phyloP scores from a whole-genome alignment of 2,888 invertebrate species.

The Noctuana brunneofusca region DNA sequence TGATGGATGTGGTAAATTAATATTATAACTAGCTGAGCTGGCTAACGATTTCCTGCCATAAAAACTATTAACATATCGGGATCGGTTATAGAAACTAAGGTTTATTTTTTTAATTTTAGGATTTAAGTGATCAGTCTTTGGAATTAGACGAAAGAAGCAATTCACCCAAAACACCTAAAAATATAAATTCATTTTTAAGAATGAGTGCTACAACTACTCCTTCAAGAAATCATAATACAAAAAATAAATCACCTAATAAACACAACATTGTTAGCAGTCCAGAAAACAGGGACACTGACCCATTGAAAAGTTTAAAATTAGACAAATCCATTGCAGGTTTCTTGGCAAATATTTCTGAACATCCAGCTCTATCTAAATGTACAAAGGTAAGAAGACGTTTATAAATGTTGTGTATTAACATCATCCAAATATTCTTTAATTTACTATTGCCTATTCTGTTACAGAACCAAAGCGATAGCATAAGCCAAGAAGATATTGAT shows the following conservation, averaged over 20 bases:
- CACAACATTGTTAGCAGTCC: slow-evolving; percentile 39
- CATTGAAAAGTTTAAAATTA: slow-evolving; percentile 42
- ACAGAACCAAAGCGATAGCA: slow-evolving; percentile 13
- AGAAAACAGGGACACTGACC: slow-evolving; percentile 43
- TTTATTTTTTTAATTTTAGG: too few relatives aligned
- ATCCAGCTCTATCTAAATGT: slow-evolving; percentile 28
- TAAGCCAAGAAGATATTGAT: slow-evolving; percentile 48
- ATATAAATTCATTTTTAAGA: slow-evolving; percentile 37
- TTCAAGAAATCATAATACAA: slow-evolving; percentile 29
- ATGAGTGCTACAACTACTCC: slow-evolving; percentile 44
- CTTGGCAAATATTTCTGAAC: slow-evolving; percentile 39
- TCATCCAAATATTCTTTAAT: not conserved
- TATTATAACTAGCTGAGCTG: too few relatives aligned
- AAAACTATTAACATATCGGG: too few relatives aligned
- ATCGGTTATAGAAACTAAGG: too few relatives aligned
- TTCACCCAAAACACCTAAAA: slow-evolving; percentile 32
- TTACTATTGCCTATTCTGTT: not conserved
- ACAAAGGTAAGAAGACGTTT: slow-evolving; percentile 5
- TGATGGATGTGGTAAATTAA: slow-evolving; percentile 45
- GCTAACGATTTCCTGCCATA: too few relatives aligned
- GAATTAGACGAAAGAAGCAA: slow-evolving; percentile 10
- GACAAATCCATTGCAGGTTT: slow-evolving; percentile 39
- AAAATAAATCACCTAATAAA: slow-evolving; percentile 21
- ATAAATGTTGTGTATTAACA: too few relatives aligned
- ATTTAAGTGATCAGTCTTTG: not conserved